Percentiles rank a stretch among this genome's conserved stretches.
Conservation (phyloP, 2,113 vertebrate genomes). For the Upupa epops region DNA sequence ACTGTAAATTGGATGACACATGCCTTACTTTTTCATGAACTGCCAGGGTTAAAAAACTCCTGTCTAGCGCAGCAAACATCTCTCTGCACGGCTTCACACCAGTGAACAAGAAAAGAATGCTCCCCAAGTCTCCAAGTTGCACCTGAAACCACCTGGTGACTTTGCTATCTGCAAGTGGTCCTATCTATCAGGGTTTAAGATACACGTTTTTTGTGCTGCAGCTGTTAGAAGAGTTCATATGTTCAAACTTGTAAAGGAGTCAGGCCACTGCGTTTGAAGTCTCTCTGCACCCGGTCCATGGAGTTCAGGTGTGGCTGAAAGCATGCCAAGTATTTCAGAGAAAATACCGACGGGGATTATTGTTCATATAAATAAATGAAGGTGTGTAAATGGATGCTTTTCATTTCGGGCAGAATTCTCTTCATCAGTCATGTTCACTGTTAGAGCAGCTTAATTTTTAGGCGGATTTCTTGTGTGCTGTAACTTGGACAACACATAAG, state of each 20-base stretch:
- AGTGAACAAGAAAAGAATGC: background rate
- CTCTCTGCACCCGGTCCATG: background rate
- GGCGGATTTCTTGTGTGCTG: background rate
- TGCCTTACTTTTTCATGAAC: conserved; percentile 17
- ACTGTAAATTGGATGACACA: conserved; percentile 34
- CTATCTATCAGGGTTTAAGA: background rate
- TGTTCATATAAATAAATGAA: background rate
- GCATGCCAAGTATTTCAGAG: background rate
- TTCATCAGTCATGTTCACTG: background rate
- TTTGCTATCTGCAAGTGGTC: background rate
- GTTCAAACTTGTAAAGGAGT: background rate
- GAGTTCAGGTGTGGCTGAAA: conserved; percentile 12
- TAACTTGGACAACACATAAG: background rate
- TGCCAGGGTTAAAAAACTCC: conserved; percentile 5
- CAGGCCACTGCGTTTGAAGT: background rate
- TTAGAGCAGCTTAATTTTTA: background rate
- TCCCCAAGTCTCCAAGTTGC: background rate
- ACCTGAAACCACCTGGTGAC: background rate
- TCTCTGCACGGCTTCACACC: conserved; percentile 17
- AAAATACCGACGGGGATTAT: background rate
- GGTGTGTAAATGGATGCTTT: background rate
- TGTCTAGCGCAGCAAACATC: background rate
- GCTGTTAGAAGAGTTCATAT: background rate
- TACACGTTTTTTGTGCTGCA: background rate
- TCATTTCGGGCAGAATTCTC: background rate